Evolutionary conservation across 2,888 invertebrate species (phyloP).

Genomic region (Euclidia mi): DNA sequence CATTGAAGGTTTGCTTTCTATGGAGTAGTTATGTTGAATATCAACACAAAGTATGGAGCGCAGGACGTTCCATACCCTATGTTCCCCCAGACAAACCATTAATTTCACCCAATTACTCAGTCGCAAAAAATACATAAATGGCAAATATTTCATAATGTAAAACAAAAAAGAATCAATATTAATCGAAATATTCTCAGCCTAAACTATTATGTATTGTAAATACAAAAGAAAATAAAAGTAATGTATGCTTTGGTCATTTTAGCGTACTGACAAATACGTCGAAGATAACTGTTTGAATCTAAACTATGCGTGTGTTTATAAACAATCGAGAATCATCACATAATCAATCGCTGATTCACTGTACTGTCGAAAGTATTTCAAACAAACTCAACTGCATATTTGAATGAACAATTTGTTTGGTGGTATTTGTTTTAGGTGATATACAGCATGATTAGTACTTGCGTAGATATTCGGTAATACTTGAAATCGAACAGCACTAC

Average conservation of each 20-base stretch:
- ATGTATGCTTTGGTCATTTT: neutral
- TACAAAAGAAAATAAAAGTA: neutral
- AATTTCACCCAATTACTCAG: too few relatives aligned
- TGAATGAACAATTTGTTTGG: slow-evolving; percentile 6
- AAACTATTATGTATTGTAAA: too few relatives aligned
- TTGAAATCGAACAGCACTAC: too few relatives aligned
- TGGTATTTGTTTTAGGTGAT: neutral
- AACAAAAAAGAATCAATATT: too few relatives aligned
- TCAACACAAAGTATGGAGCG: too few relatives aligned
- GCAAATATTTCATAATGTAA: too few relatives aligned
- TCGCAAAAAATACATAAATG: too few relatives aligned
- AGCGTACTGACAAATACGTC: neutral
- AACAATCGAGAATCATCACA: slow-evolving; percentile 52
- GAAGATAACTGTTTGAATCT: neutral
- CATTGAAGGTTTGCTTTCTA: too few relatives aligned
- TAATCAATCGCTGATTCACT: slow-evolving; percentile 31
- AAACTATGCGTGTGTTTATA: slow-evolving; percentile 18
- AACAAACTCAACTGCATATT: slow-evolving; percentile 31
- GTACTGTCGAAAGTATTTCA: slow-evolving; percentile 31
- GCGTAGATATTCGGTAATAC: neutral
- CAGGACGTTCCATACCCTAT: too few relatives aligned
- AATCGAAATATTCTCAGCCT: too few relatives aligned
- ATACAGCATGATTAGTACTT: slow-evolving; percentile 5
- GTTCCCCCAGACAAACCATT: too few relatives aligned
- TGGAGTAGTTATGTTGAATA: too few relatives aligned